These are phyloP conservation scores for Creontiades dilutus DNA, from an alignment of 2,888 invertebrate species.

Conservation along the genomic window DNA sequence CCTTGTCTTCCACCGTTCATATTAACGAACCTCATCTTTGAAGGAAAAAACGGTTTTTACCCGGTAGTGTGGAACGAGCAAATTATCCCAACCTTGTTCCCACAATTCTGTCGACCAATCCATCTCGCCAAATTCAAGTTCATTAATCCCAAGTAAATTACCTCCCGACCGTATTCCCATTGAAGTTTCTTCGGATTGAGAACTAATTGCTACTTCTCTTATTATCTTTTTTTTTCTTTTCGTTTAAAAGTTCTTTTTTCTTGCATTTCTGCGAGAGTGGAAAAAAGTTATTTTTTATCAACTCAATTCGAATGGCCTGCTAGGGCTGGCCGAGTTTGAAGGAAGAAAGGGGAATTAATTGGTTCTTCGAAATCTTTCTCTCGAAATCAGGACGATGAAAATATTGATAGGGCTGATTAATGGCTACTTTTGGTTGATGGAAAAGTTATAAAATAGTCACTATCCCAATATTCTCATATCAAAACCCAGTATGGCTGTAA, in stretches of 20 bases:
- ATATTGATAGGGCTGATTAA: neutral
- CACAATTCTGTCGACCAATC: neutral
- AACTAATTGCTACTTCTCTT: constrained; percentile 19
- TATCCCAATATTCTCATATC: no score
- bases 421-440: neutral
- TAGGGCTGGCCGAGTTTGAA: no score
- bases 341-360: neutral
- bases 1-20: neutral
- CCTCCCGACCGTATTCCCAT: neutral
- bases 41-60: neutral
- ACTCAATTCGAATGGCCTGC: neutral
- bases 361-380: neutral
- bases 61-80: neutral
- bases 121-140: neutral
- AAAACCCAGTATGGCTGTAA: no score
- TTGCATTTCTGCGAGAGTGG: neutral
- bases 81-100: neutral
- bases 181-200: neutral
- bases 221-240: constrained; percentile 25
- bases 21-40: neutral
- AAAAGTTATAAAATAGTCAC: neutral
- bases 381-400: neutral
- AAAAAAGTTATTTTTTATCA: neutral
- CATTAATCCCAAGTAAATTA: neutral
- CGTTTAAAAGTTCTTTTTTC: neutral